A percentile compares a stretch with the other conserved stretches of the same genome.
Conservation (phyloP, 2,797 vertebrate species). For the Megalops cyprinoides region DNA sequence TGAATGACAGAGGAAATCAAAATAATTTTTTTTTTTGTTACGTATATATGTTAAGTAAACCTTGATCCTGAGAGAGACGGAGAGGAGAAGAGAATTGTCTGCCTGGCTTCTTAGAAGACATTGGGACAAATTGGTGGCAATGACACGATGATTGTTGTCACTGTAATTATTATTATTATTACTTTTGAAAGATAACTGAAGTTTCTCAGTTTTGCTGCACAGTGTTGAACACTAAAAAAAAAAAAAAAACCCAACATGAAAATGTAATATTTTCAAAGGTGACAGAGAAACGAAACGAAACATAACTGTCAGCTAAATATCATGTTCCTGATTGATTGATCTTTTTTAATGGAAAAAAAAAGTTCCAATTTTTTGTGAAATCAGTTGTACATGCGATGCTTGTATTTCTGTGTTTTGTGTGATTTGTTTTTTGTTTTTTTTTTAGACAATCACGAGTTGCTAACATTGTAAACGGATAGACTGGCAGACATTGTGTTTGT, state of each 20-base stretch:
- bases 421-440: conserved; percentile 81
- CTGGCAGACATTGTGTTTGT: conserved; percentile 82
- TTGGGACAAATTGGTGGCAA: conserved; percentile 66
- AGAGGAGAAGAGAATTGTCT: conserved; percentile 63
- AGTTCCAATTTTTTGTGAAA: conserved; percentile 79
- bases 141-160: conserved; percentile 68
- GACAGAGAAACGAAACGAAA: conserved; percentile 59
- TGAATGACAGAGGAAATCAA: conserved; percentile 56
- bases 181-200: conserved; percentile 70
- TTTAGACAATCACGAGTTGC: conserved; percentile 88
- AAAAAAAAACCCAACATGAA: conserved; percentile 75
- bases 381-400: conserved; percentile 81
- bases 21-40: neutral
- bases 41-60: conserved; percentile 7
- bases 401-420: conserved; percentile 81
- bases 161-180: conserved; percentile 75
- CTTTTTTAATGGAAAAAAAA: conserved; percentile 67
- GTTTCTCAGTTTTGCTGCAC: conserved; percentile 74
- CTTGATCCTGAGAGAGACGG: neutral
- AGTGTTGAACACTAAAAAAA: conserved; percentile 89
- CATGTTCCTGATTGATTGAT: conserved; percentile 67
- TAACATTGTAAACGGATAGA: conserved; percentile 85
- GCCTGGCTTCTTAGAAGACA: conserved; percentile 64
- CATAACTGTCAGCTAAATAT: conserved; percentile 68
- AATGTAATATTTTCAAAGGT: conserved; percentile 79